phyloP scores from a whole-genome alignment of 2,888 invertebrate genomes.

The Cistogaster globosa region DNA sequence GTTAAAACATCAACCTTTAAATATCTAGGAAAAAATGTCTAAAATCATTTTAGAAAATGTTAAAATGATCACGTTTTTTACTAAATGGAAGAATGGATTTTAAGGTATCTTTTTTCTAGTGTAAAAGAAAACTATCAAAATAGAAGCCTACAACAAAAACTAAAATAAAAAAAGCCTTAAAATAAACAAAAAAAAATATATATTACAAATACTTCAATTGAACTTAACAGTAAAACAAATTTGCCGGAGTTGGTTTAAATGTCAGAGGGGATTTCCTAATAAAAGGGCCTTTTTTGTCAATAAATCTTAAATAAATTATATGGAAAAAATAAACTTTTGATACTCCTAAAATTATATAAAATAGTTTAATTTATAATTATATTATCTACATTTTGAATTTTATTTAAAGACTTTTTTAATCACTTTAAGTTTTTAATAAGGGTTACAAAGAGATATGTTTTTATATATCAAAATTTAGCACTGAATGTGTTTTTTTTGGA shows the following conservation, averaged over 20 bases:
- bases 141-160: slow-evolving; percentile 60
- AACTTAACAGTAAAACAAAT: slow-evolving; percentile 73
- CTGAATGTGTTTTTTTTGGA: too few relatives aligned
- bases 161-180: not conserved
- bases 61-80: slow-evolving; percentile 81
- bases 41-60: slow-evolving; percentile 77
- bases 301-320: too few relatives aligned
- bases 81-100: slow-evolving; percentile 40
- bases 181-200: slow-evolving; percentile 10
- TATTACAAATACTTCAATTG: slow-evolving; percentile 61
- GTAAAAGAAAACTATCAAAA: slow-evolving; percentile 39
- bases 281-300: not conserved
- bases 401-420: too few relatives aligned
- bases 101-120: slow-evolving; percentile 8
- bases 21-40: slow-evolving; percentile 66
- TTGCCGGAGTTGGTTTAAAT: not conserved
- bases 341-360: too few relatives aligned
- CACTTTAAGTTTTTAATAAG: too few relatives aligned
- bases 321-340: too few relatives aligned
- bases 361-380: too few relatives aligned
- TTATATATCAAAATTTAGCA: too few relatives aligned
- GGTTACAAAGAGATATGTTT: too few relatives aligned
- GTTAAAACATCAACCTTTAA: slow-evolving; percentile 67
- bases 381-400: too few relatives aligned
- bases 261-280: slow-evolving; percentile 46